Conservation (phyloP, 2,113 vertebrate genomes). For the Sitta europaea region DNA sequence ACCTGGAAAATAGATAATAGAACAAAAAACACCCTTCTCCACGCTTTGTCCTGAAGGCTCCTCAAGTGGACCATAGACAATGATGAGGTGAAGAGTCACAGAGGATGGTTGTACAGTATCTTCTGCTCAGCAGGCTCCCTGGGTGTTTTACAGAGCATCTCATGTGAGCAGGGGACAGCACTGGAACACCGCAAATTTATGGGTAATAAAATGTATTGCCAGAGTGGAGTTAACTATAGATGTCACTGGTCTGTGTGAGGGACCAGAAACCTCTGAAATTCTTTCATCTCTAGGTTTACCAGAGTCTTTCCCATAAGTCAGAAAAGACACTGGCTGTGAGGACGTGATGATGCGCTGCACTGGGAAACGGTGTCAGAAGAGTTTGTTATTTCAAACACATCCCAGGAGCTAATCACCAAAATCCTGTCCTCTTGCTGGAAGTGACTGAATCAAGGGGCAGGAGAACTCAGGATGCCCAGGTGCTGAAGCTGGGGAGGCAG, state of each 20-base stretch:
- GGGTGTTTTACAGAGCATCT: neutral
- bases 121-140: neutral
- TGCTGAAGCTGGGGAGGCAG: neutral
- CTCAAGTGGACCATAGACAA: neutral
- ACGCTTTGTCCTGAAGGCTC: neutral
- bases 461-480: neutral
- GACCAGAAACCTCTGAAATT: neutral
- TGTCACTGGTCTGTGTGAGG: neutral
- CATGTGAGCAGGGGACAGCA: neutral
- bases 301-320: neutral
- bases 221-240: neutral
- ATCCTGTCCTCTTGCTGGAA: neutral
- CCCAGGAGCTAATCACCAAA: neutral
- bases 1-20: neutral
- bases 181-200: neutral
- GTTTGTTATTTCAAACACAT: neutral
- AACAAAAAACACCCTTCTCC: neutral
- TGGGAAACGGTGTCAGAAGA: neutral
- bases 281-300: neutral
- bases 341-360: neutral
- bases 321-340: neutral
- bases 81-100: neutral
- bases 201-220: neutral
- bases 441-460: neutral
- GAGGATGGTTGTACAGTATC: neutral